phyloP scores from a whole-genome alignment of 2,888 invertebrate species.

The Stegophylla sp. region DNA sequence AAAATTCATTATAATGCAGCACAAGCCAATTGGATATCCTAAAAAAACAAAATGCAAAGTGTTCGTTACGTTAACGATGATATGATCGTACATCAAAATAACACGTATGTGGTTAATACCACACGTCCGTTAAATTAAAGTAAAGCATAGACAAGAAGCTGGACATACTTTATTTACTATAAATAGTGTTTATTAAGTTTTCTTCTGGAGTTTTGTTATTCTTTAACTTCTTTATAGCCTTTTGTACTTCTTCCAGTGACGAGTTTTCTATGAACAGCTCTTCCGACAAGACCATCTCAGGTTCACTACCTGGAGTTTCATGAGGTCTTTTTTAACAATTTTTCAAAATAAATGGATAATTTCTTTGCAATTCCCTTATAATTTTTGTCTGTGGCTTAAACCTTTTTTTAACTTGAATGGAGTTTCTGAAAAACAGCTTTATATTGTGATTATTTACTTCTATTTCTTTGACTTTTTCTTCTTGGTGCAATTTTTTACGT shows the following conservation, averaged over 20 bases:
- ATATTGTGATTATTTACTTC: too few relatives aligned
- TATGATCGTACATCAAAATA: too few relatives aligned
- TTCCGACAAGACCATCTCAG: conserved; percentile 8
- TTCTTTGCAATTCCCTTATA: conserved; percentile 15
- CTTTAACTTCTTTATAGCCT: conserved; percentile 17
- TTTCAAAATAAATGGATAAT: conserved; percentile 12
- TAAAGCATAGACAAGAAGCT: too few relatives aligned
- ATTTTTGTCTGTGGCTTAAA: conserved; percentile 14
- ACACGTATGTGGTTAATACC: too few relatives aligned
- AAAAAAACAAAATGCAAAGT: too few relatives aligned
- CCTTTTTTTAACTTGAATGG: conserved; percentile 16
- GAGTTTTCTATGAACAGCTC: conserved; percentile 1
- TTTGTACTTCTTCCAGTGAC: conserved; percentile 27
- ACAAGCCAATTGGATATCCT: too few relatives aligned
- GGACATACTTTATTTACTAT: too few relatives aligned
- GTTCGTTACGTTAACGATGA: too few relatives aligned
- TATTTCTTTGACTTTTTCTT: conserved; percentile 23
- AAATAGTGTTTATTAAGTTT: background rate
- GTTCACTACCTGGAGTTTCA: conserved; percentile 10
- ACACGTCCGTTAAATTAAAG: too few relatives aligned
- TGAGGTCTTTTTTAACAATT: conserved; percentile 20
- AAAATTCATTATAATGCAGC: too few relatives aligned
- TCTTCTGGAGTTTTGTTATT: conserved; percentile 7
- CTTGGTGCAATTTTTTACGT: conserved; percentile 12
- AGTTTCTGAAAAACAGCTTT: conserved; percentile 18